Percentiles rank a stretch among this genome's conserved stretches.
Conservation (phyloP, 1,140 invertebrate species). For the Arion vulgaris region DNA sequence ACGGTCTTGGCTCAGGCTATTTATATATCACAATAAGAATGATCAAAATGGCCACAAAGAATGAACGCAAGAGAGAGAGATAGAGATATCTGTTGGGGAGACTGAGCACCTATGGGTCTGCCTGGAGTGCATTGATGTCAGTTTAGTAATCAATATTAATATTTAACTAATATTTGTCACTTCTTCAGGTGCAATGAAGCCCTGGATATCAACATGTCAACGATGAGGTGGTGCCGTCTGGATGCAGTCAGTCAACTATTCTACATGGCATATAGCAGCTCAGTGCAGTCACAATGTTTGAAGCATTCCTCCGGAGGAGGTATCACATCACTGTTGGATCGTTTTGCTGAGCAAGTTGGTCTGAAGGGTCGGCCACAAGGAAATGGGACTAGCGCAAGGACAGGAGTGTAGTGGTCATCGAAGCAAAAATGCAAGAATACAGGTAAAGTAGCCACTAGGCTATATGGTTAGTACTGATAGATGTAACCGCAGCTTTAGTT, state of each 20-base stretch:
- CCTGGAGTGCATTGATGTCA: too few relatives aligned
- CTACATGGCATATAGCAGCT: background rate
- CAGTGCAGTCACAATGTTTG: slow-evolving; percentile 13
- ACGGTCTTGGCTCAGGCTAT: too few relatives aligned
- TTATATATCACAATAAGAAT: too few relatives aligned
- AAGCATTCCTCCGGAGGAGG: slow-evolving; percentile 22
- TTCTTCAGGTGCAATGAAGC: slow-evolving; percentile 19
- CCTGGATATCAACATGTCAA: slow-evolving; percentile 18
- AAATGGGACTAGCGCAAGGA: background rate
- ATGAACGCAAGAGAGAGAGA: too few relatives aligned
- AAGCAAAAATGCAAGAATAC: too few relatives aligned
- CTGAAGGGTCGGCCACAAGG: background rate
- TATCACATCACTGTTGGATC: slow-evolving; percentile 10
- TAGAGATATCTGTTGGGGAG: too few relatives aligned
- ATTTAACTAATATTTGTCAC: background rate
- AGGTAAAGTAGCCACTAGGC: too few relatives aligned
- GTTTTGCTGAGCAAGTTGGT: slow-evolving; percentile 31
- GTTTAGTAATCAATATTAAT: too few relatives aligned
- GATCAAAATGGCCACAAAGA: too few relatives aligned
- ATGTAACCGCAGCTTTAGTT: too few relatives aligned
- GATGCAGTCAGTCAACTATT: slow-evolving; percentile 18
- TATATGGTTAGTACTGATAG: too few relatives aligned
- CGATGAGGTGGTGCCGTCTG: slow-evolving; percentile 4
- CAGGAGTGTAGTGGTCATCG: background rate
- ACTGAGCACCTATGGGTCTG: too few relatives aligned